phyloP scores from a whole-genome alignment of 2,888 invertebrate genomes.

The Loripinus fragilis region DNA sequence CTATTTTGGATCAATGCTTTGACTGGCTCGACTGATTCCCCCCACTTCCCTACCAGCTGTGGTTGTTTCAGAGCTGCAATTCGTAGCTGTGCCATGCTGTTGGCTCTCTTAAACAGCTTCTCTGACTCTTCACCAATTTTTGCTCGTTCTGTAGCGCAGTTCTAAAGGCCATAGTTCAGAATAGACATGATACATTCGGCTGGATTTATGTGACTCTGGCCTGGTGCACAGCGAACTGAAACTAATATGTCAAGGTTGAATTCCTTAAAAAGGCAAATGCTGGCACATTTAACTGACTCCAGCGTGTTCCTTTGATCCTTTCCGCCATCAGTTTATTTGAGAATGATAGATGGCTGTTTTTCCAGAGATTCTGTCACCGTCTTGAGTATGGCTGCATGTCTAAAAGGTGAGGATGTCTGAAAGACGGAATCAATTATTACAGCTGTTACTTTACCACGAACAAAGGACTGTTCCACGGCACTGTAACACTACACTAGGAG shows the following conservation, averaged over 20 bases:
- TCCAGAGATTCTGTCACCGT: neutral
- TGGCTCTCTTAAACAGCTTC: neutral
- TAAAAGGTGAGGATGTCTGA: neutral
- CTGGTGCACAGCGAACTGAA: neutral
- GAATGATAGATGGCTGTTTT: neutral
- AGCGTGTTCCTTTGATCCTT: no score
- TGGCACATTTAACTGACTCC: no score
- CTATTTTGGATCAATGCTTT: slow-evolving; percentile 13
- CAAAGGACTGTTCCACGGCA: neutral
- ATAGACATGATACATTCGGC: slow-evolving; percentile 29
- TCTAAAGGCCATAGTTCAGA: slow-evolving; percentile 46
- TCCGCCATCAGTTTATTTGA: slow-evolving; percentile 7
- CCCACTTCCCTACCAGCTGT: neutral
- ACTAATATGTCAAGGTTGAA: no score
- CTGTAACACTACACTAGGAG: neutral
- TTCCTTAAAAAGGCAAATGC: no score
- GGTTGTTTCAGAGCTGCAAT: neutral
- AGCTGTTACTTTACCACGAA: neutral
- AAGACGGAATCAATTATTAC: slow-evolving; percentile 6
- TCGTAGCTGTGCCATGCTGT: neutral
- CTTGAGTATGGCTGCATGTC: neutral
- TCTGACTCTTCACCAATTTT: neutral
- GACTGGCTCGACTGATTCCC: slow-evolving; percentile 8
- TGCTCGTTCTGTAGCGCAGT: slow-evolving; percentile 19
- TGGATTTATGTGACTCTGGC: neutral